A percentile compares a stretch with the other conserved stretches of the same genome.
phyloP scores from a whole-genome alignment of 1,140 invertebrate species.

The Heliconius congener region DNA sequence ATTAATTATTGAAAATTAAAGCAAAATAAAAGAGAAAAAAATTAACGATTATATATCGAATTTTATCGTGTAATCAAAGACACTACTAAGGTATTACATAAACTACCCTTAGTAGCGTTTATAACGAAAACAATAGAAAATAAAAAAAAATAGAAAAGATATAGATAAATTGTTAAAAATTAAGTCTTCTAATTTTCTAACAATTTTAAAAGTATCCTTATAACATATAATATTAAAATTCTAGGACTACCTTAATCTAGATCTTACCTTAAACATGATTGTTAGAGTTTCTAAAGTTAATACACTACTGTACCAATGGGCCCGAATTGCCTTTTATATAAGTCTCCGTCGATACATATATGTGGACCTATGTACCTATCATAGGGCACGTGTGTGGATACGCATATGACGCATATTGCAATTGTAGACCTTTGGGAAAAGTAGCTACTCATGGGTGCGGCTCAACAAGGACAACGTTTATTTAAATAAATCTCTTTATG shows the following conservation, averaged over 20 bases:
- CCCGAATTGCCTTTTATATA: slow-evolving; percentile 61
- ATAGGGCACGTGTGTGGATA: slow-evolving; percentile 52
- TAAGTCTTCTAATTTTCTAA: no score
- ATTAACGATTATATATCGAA: no score
- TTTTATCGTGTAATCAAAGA: no score
- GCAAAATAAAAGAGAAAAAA: no score
- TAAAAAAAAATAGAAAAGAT: no score
- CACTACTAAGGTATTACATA: no score
- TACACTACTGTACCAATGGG: slow-evolving; percentile 44
- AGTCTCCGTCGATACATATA: slow-evolving; percentile 34
- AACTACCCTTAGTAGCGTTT: no score
- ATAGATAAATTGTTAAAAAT: no score
- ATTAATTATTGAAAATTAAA: no score
- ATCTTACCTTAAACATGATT: slow-evolving; percentile 68
- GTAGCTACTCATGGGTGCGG: slow-evolving; percentile 39
- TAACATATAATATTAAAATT: neutral
- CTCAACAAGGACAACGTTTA: slow-evolving; percentile 44
- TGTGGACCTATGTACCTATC: slow-evolving; percentile 34
- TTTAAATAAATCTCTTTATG: neutral
- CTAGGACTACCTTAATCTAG: neutral
- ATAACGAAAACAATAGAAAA: no score
- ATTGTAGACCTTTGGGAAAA: slow-evolving; percentile 51
- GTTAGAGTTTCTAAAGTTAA: slow-evolving; percentile 50
- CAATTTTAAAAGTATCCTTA: neutral
- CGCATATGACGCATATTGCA: slow-evolving; percentile 32